Evolutionary conservation across 2,888 invertebrate genomes (phyloP), one percentile per base, ranked within the genome.

Genomic region (Drosophila neotestacea): DNA sequence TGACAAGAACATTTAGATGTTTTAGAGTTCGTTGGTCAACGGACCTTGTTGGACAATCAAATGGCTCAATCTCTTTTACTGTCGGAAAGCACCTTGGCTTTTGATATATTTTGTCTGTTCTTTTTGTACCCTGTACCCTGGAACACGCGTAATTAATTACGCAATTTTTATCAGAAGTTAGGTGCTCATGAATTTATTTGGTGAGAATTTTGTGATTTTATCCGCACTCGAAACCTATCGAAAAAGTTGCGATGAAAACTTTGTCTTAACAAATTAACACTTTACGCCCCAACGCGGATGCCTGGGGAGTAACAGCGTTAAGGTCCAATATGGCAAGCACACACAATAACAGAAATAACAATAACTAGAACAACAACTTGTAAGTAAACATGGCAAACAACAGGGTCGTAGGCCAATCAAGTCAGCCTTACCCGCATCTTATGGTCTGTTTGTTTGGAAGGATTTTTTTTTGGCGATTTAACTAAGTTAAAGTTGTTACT

Each of bases 91-190:
- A 83, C 81, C 77, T 73, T 79, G 62, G 59, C 69, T 75, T 80
- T 80, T 79, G 64, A 76, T 79, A 70, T 81, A 81, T 76, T 67
- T 50, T 38, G 64, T 63, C 54, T 47, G 54, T 16, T 34, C 28
- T 52, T 44, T 62, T 70, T 38, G 22, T 22, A 22, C 22, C 22
- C 22, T 13, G 27, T 13, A 27, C 39, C 36, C 44, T 54, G 39
- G 32, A 79, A 65, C 66, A 81, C 76, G 62, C 79, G 70, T 67
- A 82, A 82, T 79, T 82, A 82, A 79, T 81, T 71, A 73, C 46
- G 56, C 16, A 41, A 64, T 62, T 70, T 70, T 47, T 61, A 67
- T 66, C 58, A 42, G 34, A 47, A 41, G 34, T 59, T 46, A 27
- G 30, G 16, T 60, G 42, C 42, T 22, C 30, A 30, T 44, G 50